Evolutionary conservation across 1,140 invertebrate genomes (phyloP).

Genomic region (Galleria mellonella): DNA sequence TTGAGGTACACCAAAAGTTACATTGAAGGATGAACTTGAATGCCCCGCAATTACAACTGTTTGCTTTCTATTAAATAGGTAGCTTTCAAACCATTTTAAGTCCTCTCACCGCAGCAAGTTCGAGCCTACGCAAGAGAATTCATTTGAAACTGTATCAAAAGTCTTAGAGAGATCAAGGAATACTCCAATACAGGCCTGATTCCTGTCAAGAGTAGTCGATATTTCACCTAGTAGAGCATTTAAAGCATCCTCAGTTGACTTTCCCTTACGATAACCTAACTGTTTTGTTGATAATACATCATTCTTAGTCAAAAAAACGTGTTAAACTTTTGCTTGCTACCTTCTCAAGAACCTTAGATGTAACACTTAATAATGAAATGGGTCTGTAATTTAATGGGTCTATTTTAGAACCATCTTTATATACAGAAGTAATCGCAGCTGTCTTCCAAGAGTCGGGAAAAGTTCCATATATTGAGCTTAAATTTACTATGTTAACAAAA

Average conservation of each 20-base stretch:
- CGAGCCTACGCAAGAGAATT: not conserved
- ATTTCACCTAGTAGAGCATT: not conserved
- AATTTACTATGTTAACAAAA: slow-evolving; percentile 4
- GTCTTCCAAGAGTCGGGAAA: slow-evolving; percentile 7
- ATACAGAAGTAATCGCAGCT: slow-evolving; percentile 3
- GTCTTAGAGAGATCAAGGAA: not conserved
- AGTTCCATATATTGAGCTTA: slow-evolving; percentile 2
- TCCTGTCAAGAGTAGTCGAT: not conserved
- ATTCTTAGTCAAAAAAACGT: not conserved
- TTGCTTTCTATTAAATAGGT: not conserved
- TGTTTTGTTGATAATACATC: not conserved
- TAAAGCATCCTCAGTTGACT: not conserved
- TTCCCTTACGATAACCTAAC: not conserved
- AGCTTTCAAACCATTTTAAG: not conserved
- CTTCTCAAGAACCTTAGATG: slow-evolving; percentile 6
- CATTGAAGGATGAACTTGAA: too few species aligned
- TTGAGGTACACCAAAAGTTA: too few species aligned
- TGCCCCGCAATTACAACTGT: not conserved
- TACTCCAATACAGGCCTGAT: not conserved
- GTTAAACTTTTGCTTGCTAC: slow-evolving; percentile 2
- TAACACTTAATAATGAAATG: slow-evolving; percentile 4
- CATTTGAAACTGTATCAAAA: not conserved
- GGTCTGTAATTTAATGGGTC: slow-evolving; percentile 6
- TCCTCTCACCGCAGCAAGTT: not conserved
- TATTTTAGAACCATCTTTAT: slow-evolving; percentile 1